phyloP scores from a whole-genome alignment of 1,140 invertebrate species.

The Alviniconcha marisindica region DNA sequence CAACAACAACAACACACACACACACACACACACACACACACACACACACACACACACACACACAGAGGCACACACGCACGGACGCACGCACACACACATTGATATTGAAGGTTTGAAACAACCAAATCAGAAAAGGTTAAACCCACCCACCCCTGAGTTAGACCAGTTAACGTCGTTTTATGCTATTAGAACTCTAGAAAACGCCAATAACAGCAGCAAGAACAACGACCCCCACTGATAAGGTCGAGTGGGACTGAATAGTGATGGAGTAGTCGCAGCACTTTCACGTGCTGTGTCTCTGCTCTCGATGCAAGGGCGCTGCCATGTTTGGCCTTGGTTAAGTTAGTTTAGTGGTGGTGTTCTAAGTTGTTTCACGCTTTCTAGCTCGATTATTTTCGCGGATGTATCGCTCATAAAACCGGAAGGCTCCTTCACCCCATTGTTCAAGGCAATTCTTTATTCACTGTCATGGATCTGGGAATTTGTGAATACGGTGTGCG shows the following conservation, averaged over 20 bases:
- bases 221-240: not conserved
- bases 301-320: too few relatives aligned
- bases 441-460: too few relatives aligned
- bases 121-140: not conserved
- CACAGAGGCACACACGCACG: not conserved
- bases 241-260: not conserved
- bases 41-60: not conserved
- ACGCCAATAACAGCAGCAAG: not conserved
- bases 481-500: too few relatives aligned
- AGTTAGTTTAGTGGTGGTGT: too few relatives aligned
- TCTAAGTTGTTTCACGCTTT: too few relatives aligned
- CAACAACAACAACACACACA: not conserved
- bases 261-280: too few relatives aligned
- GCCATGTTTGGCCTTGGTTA: too few relatives aligned
- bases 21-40: not conserved
- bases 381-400: too few relatives aligned
- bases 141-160: not conserved
- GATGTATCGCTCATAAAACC: too few relatives aligned
- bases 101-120: not conserved
- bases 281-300: too few relatives aligned
- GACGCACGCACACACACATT: not conserved
- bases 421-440: too few relatives aligned
- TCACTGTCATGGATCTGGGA: not conserved
- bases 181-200: not conserved
- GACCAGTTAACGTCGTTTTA: not conserved